These are phyloP conservation scores for Dexiosoma caninum DNA, from an alignment of 2,888 invertebrate genomes.

Conservation along the genomic window DNA sequence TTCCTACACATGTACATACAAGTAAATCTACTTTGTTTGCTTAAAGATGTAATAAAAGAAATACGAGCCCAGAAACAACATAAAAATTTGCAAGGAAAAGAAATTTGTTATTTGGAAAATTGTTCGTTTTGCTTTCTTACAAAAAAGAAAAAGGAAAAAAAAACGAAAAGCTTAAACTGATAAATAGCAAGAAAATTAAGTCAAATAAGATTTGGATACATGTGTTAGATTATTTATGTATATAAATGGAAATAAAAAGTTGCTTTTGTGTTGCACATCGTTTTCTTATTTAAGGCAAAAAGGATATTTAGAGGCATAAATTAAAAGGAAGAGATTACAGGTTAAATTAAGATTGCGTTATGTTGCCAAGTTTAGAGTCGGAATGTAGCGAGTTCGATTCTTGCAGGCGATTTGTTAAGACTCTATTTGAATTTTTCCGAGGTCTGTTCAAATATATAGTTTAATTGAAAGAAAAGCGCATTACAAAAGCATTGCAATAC, in stretches of 20 bases:
- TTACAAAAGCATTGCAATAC: no score
- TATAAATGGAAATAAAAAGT: slow-evolving; percentile 10
- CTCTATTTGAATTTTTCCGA: no score
- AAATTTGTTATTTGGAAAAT: slow-evolving; percentile 1
- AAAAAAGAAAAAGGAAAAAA: not conserved
- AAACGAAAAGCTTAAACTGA: slow-evolving; percentile 10
- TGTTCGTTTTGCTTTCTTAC: not conserved
- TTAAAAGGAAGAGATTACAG: no score
- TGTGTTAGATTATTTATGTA: slow-evolving; percentile 6
- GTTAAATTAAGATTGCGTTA: no score
- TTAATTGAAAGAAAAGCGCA: no score
- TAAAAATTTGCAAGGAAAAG: slow-evolving; percentile 1
- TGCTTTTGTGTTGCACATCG: not conserved
- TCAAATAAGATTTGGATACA: slow-evolving; percentile 21
- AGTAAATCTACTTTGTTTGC: slow-evolving; percentile 36
- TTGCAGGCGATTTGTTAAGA: no score
- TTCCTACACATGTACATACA: slow-evolving; percentile 25
- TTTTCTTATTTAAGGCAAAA: no score
- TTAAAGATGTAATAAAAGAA: slow-evolving; percentile 31
- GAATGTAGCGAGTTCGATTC: no score
- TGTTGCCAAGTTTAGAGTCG: no score
- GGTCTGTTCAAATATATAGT: no score
- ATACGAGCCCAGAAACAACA: not conserved
- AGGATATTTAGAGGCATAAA: no score
- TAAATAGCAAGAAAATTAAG: slow-evolving; percentile 33